A percentile compares a stretch with the other conserved stretches of the same genome.
phyloP scores from a whole-genome alignment of 2,113 vertebrate species.

The Burhinus oedicnemus region DNA sequence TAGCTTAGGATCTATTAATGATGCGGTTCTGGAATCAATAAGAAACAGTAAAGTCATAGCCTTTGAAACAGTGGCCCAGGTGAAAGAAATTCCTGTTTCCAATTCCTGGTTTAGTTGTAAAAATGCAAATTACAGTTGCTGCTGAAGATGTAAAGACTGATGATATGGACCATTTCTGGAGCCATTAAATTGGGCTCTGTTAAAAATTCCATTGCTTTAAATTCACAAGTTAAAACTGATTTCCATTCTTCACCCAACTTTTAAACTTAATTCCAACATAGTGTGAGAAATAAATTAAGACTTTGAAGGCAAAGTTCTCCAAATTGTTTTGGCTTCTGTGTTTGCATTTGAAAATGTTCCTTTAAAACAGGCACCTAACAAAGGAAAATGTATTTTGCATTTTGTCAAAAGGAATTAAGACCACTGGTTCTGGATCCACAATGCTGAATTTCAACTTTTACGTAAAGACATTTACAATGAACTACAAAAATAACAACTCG shows the following conservation, averaged over 20 bases:
- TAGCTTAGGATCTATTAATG: background rate
- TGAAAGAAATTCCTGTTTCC: background rate
- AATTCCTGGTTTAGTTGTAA: background rate
- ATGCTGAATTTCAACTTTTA: conserved; percentile 75
- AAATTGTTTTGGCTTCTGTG: background rate
- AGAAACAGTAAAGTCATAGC: background rate
- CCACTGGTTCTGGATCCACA: conserved; percentile 78
- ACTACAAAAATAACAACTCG: conserved; percentile 79
- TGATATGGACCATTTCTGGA: background rate
- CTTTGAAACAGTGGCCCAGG: background rate
- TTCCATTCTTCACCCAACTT: background rate
- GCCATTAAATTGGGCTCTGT: background rate
- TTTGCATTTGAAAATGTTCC: conserved; percentile 1
- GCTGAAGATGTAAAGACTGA: background rate
- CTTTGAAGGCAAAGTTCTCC: background rate
- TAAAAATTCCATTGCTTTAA: background rate
- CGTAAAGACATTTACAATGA: conserved; percentile 81
- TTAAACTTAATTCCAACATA: background rate
- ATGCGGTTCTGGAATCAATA: background rate
- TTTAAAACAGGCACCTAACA: background rate
- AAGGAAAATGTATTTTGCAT: background rate
- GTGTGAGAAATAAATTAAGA: background rate
- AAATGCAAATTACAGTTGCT: background rate
- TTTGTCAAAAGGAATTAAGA: conserved; percentile 80
- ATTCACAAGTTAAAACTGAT: background rate